Conservation (phyloP, 1,140 invertebrate genomes). For the Ceratosolen fusciceps region DNA sequence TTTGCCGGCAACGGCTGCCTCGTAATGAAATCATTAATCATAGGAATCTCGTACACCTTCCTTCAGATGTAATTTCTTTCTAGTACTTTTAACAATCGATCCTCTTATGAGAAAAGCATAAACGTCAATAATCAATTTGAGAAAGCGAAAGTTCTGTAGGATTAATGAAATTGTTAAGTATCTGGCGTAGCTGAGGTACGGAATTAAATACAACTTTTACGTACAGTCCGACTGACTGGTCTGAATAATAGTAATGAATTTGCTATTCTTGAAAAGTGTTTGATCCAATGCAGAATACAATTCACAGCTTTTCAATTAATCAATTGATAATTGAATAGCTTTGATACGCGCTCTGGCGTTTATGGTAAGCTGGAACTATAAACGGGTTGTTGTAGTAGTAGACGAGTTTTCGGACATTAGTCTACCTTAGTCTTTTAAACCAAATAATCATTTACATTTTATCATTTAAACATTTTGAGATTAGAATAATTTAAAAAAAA, state of each 20-base stretch:
- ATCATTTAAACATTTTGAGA: no score
- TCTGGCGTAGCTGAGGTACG: not conserved
- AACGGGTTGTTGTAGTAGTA: no score
- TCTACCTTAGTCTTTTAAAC: no score
- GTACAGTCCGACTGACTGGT: not conserved
- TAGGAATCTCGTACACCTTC: not conserved
- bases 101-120: not conserved
- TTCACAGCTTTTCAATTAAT: not conserved
- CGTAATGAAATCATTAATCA: not conserved
- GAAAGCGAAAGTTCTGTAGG: not conserved
- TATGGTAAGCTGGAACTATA: no score
- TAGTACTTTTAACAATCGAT: not conserved
- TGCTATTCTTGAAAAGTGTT: not conserved
- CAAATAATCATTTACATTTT: no score
- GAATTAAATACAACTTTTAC: no score
- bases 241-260: not conserved
- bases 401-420: not conserved
- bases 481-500: no score
- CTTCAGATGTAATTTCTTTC: not conserved
- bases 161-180: not conserved
- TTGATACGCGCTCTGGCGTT: no score
- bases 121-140: not conserved
- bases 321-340: no score
- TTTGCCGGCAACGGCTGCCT: not conserved
- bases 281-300: not conserved